A percentile compares a stretch with the other conserved stretches of the same genome.
Conservation (phyloP, 2,113 vertebrate species). For the Petrocephalus zakoni region DNA sequence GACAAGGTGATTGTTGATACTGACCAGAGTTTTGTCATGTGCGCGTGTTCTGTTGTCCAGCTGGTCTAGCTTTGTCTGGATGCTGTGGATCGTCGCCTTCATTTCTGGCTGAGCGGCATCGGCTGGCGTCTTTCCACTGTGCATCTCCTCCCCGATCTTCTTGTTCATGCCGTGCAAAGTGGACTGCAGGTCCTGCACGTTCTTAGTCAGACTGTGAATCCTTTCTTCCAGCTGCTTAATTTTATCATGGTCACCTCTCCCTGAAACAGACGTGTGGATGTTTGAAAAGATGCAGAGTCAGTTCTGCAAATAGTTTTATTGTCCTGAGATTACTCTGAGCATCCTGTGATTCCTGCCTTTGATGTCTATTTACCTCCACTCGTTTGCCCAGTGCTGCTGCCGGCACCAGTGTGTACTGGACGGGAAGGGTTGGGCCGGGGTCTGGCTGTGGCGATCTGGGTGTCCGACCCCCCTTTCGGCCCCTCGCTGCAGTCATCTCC, state of each 20-base stretch:
- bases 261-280: slow-evolving; percentile 38
- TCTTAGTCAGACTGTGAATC: slow-evolving; percentile 73
- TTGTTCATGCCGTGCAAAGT: slow-evolving; percentile 61
- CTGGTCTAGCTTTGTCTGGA: slow-evolving; percentile 81
- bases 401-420: slow-evolving; percentile 65
- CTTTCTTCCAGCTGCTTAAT: slow-evolving; percentile 76
- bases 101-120: slow-evolving; percentile 77
- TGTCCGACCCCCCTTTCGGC: slow-evolving; percentile 43
- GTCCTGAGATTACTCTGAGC: background rate
- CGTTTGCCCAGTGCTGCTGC: slow-evolving; percentile 56
- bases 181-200: slow-evolving; percentile 70
- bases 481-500: slow-evolving; percentile 75
- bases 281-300: background rate
- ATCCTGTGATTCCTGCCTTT: background rate
- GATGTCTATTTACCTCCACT: slow-evolving; percentile 51
- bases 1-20: slow-evolving; percentile 70
- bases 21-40: slow-evolving; percentile 72
- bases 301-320: background rate
- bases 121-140: slow-evolving; percentile 61
- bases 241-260: slow-evolving; percentile 63
- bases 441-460: slow-evolving; percentile 55
- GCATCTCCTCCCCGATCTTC: slow-evolving; percentile 54
- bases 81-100: slow-evolving; percentile 75
- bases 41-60: slow-evolving; percentile 75
- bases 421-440: slow-evolving; percentile 57